Evolutionary conservation across 2,888 invertebrate species (phyloP).

Genomic region (Lasioglossum morio): DNA sequence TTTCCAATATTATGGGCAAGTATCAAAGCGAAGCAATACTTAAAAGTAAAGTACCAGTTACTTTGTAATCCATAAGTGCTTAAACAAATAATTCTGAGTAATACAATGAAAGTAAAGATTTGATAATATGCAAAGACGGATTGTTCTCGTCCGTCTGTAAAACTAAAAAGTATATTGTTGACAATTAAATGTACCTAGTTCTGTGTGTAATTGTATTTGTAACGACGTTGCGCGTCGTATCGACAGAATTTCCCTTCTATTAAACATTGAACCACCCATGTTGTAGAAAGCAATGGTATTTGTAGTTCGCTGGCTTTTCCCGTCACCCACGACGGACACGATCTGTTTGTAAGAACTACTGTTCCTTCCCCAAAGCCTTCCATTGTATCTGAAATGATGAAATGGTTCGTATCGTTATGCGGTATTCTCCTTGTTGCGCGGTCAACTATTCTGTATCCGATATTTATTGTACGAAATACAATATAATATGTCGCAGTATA

Average conservation of each 20-base stretch:
- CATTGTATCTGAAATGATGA: constrained; percentile 69
- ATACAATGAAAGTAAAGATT: constrained; percentile 26
- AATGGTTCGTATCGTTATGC: constrained; percentile 33
- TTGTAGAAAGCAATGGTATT: constrained; percentile 89
- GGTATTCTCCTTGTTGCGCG: constrained; percentile 69
- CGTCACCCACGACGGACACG: constrained; percentile 87
- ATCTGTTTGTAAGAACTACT: constrained; percentile 88
- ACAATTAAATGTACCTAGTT: constrained; percentile 46
- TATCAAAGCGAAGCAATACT: constrained; percentile 7
- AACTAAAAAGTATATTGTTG: constrained; percentile 32
- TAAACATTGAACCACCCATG: constrained; percentile 90
- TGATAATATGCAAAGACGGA: constrained; percentile 25
- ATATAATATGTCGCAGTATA: not conserved
- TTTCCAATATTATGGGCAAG: not conserved
- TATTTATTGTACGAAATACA: not conserved
- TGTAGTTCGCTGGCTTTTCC: constrained; percentile 86
- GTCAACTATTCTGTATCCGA: not conserved
- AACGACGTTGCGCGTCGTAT: constrained; percentile 86
- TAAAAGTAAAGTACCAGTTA: constrained; percentile 31
- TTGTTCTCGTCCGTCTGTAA: constrained; percentile 26
- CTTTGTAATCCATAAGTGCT: constrained; percentile 24
- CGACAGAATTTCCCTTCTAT: constrained; percentile 87
- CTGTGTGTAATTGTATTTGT: constrained; percentile 85
- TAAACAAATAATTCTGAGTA: constrained; percentile 20
- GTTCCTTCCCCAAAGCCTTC: constrained; percentile 77